Conservation (phyloP, 2,113 vertebrate species). For the Pipa parva region DNA sequence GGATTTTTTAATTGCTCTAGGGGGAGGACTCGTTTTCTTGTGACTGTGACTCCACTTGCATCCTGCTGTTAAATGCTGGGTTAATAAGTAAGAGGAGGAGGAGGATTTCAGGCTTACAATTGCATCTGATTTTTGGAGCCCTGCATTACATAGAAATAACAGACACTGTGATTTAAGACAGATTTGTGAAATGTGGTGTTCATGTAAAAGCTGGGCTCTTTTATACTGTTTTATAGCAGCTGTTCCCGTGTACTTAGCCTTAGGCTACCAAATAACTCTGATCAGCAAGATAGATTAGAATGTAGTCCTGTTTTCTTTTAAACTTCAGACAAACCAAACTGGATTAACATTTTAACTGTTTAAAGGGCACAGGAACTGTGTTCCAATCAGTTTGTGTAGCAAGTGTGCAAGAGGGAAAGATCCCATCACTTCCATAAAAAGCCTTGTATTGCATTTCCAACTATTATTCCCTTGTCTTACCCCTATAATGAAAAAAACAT, state of each 20-base stretch:
- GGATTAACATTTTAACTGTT: too few species aligned
- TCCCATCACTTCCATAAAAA: too few species aligned
- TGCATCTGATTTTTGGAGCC: constrained; percentile 2
- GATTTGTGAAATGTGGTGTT: constrained; percentile 21
- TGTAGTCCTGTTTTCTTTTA: neutral
- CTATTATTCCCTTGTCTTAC: too few species aligned
- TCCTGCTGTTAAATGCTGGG: constrained; percentile 78
- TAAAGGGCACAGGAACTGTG: too few species aligned
- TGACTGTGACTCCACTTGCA: constrained; percentile 72
- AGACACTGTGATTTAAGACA: constrained; percentile 21
- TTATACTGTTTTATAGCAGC: constrained; percentile 19
- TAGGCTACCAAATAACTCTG: constrained; percentile 7
- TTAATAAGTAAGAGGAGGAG: constrained; percentile 70
- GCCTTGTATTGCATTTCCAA: too few species aligned
- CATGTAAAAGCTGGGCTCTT: constrained; percentile 16
- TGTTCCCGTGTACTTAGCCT: constrained; percentile 1
- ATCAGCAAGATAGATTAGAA: constrained; percentile 10
- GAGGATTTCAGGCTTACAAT: constrained; percentile 38
- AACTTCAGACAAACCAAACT: too few species aligned
- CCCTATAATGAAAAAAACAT: too few species aligned
- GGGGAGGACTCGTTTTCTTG: constrained; percentile 76
- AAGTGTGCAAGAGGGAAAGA: too few species aligned
- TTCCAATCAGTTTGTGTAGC: too few species aligned
- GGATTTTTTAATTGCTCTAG: constrained; percentile 82
- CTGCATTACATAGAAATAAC: constrained; percentile 6